A percentile compares a stretch with the other conserved stretches of the same genome.
phyloP scores from a whole-genome alignment of 2,113 vertebrate genomes.

The Calidris pygmaea region DNA sequence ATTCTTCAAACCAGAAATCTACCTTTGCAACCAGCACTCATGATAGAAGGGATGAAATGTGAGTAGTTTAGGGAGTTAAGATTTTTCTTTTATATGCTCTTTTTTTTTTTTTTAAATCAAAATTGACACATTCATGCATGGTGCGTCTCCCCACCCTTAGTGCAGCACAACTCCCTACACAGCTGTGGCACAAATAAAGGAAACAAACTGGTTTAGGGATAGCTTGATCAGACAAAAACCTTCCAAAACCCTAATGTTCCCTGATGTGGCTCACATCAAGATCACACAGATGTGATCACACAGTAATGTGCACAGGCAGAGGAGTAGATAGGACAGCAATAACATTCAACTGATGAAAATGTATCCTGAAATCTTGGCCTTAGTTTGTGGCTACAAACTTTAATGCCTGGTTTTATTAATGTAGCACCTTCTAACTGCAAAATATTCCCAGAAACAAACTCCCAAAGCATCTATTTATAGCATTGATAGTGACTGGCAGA shows the following conservation, averaged over 20 bases:
- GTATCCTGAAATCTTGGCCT: not conserved
- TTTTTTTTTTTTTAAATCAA: not conserved
- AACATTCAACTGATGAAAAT: not conserved
- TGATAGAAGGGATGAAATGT: not conserved
- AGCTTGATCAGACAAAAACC: not conserved
- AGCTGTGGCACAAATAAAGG: not conserved
- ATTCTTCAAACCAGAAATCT: not conserved
- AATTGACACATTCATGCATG: not conserved
- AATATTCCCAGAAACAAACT: not conserved
- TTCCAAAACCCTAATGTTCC: not conserved
- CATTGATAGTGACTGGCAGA: not conserved
- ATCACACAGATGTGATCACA: not conserved
- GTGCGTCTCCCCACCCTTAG: not conserved
- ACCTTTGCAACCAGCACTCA: not conserved
- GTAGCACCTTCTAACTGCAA: not conserved
- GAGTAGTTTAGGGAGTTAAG: not conserved
- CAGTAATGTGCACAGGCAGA: not conserved
- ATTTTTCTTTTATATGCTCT: not conserved
- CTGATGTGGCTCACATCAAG: fast-evolving
- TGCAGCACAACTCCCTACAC: not conserved
- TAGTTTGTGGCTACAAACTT: not conserved
- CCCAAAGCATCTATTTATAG: not conserved
- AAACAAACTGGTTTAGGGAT: not conserved
- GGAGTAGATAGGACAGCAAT: not conserved
- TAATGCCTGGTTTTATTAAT: not conserved